A percentile compares a stretch with the other conserved stretches of the same genome.
Conservation (phyloP, 2,888 invertebrate genomes). For the Sarcophaga rosellei region DNA sequence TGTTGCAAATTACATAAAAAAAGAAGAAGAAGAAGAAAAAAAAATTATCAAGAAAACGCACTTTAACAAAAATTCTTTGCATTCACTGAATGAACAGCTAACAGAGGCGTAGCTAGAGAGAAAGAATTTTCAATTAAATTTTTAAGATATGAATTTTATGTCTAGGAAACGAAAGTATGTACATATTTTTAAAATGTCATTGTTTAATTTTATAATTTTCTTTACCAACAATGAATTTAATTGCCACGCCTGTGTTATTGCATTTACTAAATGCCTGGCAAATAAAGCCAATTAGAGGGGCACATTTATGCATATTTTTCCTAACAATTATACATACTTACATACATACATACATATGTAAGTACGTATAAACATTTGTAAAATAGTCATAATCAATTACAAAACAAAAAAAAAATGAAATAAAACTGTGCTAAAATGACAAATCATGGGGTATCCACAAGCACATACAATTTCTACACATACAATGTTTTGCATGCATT, state of each 20-base stretch:
- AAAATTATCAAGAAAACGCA: no score
- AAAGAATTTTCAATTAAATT: no score
- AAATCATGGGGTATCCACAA: neutral
- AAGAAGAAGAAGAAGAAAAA: no score
- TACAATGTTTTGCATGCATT: neutral
- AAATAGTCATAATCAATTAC: neutral
- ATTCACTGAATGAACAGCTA: no score
- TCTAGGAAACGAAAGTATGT: no score
- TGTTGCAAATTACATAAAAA: no score
- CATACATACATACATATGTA: neutral
- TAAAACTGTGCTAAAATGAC: neutral
- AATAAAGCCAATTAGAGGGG: neutral
- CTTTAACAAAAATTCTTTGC: no score
- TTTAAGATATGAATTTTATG: no score
- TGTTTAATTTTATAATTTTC: no score
- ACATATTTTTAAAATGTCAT: no score
- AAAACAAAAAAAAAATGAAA: neutral
- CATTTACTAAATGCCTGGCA: neutral
- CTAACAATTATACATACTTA: neutral
- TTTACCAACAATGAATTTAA: neutral
- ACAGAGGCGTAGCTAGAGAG: no score
- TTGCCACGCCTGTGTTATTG: neutral
- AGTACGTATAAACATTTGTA: neutral
- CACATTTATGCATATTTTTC: neutral
- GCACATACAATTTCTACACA: neutral